Conservation (phyloP, 2,888 invertebrate genomes). For the Dryocosmus kuriphilus region DNA sequence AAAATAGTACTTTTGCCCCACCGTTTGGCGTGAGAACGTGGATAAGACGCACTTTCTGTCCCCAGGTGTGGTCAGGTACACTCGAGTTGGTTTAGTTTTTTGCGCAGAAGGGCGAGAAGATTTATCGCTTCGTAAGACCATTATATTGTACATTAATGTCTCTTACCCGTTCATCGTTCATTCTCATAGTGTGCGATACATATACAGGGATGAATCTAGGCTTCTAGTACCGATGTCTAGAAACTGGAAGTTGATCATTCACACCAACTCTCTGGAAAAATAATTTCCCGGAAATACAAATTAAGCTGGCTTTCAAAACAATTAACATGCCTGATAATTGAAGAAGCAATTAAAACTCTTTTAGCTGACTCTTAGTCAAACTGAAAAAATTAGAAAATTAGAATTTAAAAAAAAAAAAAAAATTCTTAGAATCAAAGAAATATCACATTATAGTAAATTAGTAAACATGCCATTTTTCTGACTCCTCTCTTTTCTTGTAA, state of each 20-base stretch:
- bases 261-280: not conserved
- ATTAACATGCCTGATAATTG: not conserved
- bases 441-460: too few relatives aligned
- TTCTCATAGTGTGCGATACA: slow-evolving; percentile 23
- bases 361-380: not conserved
- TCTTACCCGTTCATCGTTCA: slow-evolving; percentile 10
- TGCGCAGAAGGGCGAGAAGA: slow-evolving; percentile 9
- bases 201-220: slow-evolving; percentile 7
- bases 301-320: not conserved
- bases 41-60: slow-evolving; percentile 18
- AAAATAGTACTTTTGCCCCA: not conserved
- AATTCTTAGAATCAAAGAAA: not conserved
- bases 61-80: slow-evolving; percentile 26
- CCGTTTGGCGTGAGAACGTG: slow-evolving; percentile 10
- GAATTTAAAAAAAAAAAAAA: not conserved
- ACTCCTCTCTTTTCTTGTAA: too few relatives aligned
- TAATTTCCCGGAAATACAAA: not conserved
- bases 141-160: slow-evolving; percentile 36
- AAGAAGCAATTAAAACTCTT: not conserved
- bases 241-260: not conserved
- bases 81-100: slow-evolving; percentile 23
- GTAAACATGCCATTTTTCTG: too few relatives aligned
- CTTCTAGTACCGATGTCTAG: not conserved
- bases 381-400: not conserved
- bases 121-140: slow-evolving; percentile 20